Evolutionary conservation across 37 sponge, comb jelly and placozoan species (phyloP).

Genomic region (Bolinopsis microptera): DNA sequence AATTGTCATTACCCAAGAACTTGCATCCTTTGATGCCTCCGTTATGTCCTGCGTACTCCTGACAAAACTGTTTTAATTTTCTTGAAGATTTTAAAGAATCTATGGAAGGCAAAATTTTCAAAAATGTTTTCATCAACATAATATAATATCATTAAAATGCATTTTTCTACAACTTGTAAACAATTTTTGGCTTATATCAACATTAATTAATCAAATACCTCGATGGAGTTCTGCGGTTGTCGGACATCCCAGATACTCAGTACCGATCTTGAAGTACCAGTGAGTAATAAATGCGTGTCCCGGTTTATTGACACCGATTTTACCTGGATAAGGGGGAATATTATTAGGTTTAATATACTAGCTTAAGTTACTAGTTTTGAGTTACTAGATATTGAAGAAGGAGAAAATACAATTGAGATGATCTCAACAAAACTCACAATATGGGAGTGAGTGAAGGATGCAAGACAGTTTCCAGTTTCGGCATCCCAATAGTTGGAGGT

Average conservation of each 20-base stretch:
- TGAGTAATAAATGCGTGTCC: neutral
- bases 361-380: too few relatives aligned
- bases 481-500: conserved; percentile 92
- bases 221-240: neutral
- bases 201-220: neutral
- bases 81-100: too few relatives aligned
- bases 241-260: conserved; percentile 12
- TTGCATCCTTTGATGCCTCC: conserved; percentile 33
- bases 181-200: too few relatives aligned
- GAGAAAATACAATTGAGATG: too few relatives aligned
- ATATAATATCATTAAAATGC: too few relatives aligned
- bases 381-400: too few relatives aligned
- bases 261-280: conserved; percentile 34
- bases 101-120: too few relatives aligned
- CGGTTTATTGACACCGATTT: conserved; percentile 52
- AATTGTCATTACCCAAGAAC: conserved; percentile 46
- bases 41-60: conserved; percentile 58
- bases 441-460: neutral
- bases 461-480: conserved; percentile 71
- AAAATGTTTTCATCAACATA: too few relatives aligned
- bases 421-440: neutral
- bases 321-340: too few relatives aligned
- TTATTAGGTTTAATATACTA: neutral
- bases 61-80: neutral
- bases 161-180: too few relatives aligned